phyloP scores from a whole-genome alignment of 2,888 invertebrate species.

The Diarsia rubi region DNA sequence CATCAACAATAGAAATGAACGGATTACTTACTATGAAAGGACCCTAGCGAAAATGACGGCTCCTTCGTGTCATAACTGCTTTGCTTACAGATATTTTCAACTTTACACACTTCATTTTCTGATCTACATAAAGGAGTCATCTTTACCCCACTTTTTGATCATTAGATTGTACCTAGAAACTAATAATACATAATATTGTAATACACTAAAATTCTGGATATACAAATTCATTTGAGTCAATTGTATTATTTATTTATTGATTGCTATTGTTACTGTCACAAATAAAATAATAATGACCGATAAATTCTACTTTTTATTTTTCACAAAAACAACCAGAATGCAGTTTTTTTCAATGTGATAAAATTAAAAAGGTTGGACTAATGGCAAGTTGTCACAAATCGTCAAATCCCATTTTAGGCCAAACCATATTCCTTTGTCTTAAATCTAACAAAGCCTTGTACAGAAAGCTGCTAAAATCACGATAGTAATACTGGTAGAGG shows the following conservation, averaged over 20 bases:
- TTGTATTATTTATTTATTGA: slow-evolving; percentile 29
- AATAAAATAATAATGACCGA: slow-evolving; percentile 28
- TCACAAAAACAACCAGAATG: slow-evolving; percentile 6
- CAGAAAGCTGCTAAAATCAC: slow-evolving; percentile 28
- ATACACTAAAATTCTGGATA: slow-evolving; percentile 37
- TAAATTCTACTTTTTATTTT: slow-evolving; percentile 10
- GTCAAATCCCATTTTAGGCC: background rate
- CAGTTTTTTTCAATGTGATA: background rate
- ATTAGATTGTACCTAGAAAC: slow-evolving; percentile 28
- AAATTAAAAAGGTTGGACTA: background rate
- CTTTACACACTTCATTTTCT: slow-evolving; percentile 45
- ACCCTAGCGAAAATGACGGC: slow-evolving; percentile 3
- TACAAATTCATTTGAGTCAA: slow-evolving; percentile 39
- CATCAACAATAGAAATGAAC: background rate
- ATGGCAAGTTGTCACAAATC: background rate
- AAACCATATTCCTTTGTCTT: slow-evolving; percentile 2
- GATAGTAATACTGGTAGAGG: slow-evolving; percentile 16
- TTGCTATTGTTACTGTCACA: slow-evolving; percentile 32
- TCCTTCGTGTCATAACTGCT: slow-evolving; percentile 23
- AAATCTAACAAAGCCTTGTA: slow-evolving; percentile 29
- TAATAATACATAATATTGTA: slow-evolving; percentile 42
- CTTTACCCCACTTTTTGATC: slow-evolving; percentile 19
- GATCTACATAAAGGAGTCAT: slow-evolving; percentile 38
- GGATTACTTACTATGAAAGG: slow-evolving; percentile 40
- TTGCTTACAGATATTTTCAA: slow-evolving; percentile 41